Evolutionary conservation across 1,140 invertebrate genomes (phyloP), one percentile per base, ranked within the genome.

Genomic region (Zaprionus davidi): DNA sequence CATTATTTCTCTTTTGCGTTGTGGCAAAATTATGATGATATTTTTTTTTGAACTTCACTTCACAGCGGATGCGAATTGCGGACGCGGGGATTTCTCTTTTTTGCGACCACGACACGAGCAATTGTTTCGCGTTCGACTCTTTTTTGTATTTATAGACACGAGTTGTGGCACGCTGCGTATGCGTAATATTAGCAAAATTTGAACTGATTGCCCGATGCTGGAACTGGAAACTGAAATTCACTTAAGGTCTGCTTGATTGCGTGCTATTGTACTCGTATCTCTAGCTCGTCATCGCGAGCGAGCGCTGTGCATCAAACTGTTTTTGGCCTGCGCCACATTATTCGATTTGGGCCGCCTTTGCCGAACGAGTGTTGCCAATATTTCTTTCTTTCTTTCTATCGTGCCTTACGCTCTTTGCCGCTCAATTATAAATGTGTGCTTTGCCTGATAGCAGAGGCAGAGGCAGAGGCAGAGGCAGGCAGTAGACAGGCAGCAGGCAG

Each of bases 281-380:
- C 11, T 51, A 24, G 46, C 46, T 82, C 76, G 81, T 90, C 82
- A 76, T 70, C 76, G 84, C 86, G 82, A 82, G 72, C 79, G 82
- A 90, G 87, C 86, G 86, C 82, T 86, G 76, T 87, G 79, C 79
- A 84, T 86, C 76, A 90, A 90, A 90, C 86, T 90, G 85, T 85
- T 90, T 90, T 90, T 83, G 85, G 76, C 80, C 82, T 76, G 81
- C 77, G 80, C 56, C 62, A 74, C 71, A 81, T 71, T 87, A 88
- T 82, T 86, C 82, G 79, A 91, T 90, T 90, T 91, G 80, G 79
- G 76, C 72, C 72, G 79, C 64, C 64, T 82, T 78, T 78, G 69
- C 28, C 28, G 28, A 31, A 31, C 28, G 28, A 15, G 62, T 59
- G 59, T 73, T 78, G 76, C 76, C 76, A 78, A 78, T 78, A 73